Evolutionary conservation across 2,888 invertebrate species (phyloP).

Genomic region (Folsomia manolachei): DNA sequence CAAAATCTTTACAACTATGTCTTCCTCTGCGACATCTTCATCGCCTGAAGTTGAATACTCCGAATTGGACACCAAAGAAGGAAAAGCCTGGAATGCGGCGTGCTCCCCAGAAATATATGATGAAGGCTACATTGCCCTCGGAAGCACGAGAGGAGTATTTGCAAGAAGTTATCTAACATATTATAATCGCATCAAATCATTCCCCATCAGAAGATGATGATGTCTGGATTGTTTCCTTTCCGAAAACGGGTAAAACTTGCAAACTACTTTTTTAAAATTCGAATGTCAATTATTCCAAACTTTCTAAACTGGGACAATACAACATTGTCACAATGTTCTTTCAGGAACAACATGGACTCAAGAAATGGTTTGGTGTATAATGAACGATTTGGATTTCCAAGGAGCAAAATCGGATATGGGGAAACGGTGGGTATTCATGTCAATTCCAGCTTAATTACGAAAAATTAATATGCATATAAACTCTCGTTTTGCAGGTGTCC

Average conservation of each 20-base stretch:
- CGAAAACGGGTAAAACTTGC: constrained; percentile 59
- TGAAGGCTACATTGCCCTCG: constrained; percentile 26
- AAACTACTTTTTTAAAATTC: neutral
- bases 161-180: constrained; percentile 36
- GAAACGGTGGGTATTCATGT: too few relatives aligned
- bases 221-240: constrained; percentile 61
- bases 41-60: constrained; percentile 51
- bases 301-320: neutral
- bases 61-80: constrained; percentile 52
- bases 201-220: constrained; percentile 59
- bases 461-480: too few relatives aligned
- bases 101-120: constrained; percentile 35
- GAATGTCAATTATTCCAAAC: constrained; percentile 12
- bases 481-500: too few relatives aligned
- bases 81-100: constrained; percentile 51
- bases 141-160: constrained; percentile 31
- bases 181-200: constrained; percentile 55
- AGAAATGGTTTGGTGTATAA: constrained; percentile 70
- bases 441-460: too few relatives aligned
- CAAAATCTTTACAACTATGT: neutral
- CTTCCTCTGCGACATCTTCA: neutral
- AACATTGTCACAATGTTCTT: constrained; percentile 44
- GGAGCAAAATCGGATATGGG: constrained; percentile 59
- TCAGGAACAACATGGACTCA: constrained; percentile 75
- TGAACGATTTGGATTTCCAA: constrained; percentile 63